Evolutionary conservation across 2,888 invertebrate species (phyloP), one percentile per base, ranked within the genome.

Genomic region (Poecilobothrus nobilitatus): DNA sequence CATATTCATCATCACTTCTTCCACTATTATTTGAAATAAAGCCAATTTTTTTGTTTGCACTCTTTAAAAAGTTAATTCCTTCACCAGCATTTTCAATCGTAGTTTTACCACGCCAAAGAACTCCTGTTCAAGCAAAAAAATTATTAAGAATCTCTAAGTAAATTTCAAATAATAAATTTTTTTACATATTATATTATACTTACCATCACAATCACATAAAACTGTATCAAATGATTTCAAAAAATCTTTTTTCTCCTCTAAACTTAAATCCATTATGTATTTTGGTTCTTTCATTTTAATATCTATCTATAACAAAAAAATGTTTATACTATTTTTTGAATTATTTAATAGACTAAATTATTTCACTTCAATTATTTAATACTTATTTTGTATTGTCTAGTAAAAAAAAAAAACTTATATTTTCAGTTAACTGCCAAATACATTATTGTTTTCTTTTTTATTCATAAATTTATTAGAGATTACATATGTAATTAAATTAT

Each of bases 151-250:
- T 18, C 7, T 18, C 7, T 7, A 53, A 4, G n/a, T 62, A n/a
- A 21, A 20, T 62, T 3, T 27, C 27, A 27, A 27, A 27, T n/a
- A 27, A 27, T 53, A 44, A 44, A 44, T 44, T 44, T 44, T 44
- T 44, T 44, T 10, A 44, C 44, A 10, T 10, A 44, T n/a, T n/a
- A n/a, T n/a, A n/a, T 53, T 62, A 20, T 10, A 72, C 78, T 77
- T 76, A 84, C 87, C 87, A 78, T 87, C 87, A 74, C 86, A 87
- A 73, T 87, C 87, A 68, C 84, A 84, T 64, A 87, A 77, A 68
- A 87, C 81, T 64, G 82, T 81, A 73, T 87, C 86, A 71, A 86
- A 84, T 41, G 84, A 83, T 66, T 83, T 76, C 1, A 86, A 69
- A 69, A 83, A 83, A 37, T 74, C 71, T 44, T 73, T 74, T 71